Evolutionary conservation across 2,888 invertebrate genomes (phyloP).

Genomic region (Thymelicus lineola): DNA sequence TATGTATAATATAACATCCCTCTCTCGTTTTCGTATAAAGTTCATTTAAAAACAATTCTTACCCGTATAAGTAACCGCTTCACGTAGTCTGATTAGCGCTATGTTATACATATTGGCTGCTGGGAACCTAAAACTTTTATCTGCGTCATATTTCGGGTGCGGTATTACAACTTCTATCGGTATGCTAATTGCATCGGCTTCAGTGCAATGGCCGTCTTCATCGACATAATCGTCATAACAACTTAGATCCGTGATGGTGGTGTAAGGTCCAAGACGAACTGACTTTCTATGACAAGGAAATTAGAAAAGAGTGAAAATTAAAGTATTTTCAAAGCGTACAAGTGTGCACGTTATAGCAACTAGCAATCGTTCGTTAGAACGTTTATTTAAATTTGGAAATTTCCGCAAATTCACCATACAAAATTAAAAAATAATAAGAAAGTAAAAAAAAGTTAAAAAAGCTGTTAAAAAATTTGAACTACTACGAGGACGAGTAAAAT

Average conservation of each 20-base stretch:
- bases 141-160: background rate
- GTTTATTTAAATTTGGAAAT: no score
- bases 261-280: slow-evolving; percentile 7
- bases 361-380: no score
- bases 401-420: no score
- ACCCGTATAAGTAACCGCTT: background rate
- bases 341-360: no score
- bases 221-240: background rate
- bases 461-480: no score
- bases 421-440: no score
- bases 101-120: background rate
- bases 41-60: background rate
- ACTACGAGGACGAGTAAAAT: no score
- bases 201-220: background rate
- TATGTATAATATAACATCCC: no score
- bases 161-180: background rate
- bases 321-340: no score
- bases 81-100: background rate
- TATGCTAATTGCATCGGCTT: background rate
- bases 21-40: no score
- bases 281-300: background rate
- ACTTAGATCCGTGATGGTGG: background rate
- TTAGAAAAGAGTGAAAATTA: background rate
- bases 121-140: background rate
- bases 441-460: no score